phyloP scores from a whole-genome alignment of 2,888 invertebrate genomes.

The Phyto melanocephala region DNA sequence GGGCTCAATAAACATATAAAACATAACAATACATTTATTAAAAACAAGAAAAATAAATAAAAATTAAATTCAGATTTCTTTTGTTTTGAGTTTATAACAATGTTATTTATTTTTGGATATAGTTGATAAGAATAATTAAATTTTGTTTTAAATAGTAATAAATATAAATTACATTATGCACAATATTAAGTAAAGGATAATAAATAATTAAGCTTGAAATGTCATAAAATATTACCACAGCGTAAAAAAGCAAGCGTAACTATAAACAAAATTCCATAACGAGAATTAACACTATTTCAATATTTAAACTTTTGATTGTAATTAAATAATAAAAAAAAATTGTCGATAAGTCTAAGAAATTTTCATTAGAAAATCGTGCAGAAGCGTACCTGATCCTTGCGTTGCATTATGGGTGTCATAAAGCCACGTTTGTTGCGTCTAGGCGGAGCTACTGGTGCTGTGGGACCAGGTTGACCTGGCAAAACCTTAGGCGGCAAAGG shows the following conservation, averaged over 20 bases:
- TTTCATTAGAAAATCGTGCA: constrained; percentile 78
- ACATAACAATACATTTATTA: constrained; percentile 64
- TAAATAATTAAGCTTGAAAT: constrained; percentile 28
- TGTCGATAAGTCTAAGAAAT: constrained; percentile 12
- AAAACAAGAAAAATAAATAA: constrained; percentile 5
- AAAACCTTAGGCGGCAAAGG: constrained; percentile 84
- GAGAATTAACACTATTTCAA: constrained; percentile 1
- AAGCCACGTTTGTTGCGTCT: constrained; percentile 82
- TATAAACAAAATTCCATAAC: neutral
- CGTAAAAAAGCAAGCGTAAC: constrained; percentile 41
- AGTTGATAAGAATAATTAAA: neutral
- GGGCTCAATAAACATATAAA: neutral
- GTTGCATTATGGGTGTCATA: constrained; percentile 79
- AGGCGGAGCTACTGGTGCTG: constrained; percentile 83
- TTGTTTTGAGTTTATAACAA: constrained; percentile 51
- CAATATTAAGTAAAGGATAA: neutral
- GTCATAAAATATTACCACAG: constrained; percentile 13
- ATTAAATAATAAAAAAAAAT: neutral
- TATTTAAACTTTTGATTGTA: no score
- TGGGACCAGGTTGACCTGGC: constrained; percentile 70
- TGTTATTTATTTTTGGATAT: constrained; percentile 46
- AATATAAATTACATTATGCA: neutral
- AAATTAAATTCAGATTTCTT: constrained; percentile 56
- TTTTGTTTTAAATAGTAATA: neutral
- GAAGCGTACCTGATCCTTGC: constrained; percentile 79